Base-by-base conservation (phyloP, 2,888 invertebrate genomes). In the Odontocerum albicorne region DNA sequence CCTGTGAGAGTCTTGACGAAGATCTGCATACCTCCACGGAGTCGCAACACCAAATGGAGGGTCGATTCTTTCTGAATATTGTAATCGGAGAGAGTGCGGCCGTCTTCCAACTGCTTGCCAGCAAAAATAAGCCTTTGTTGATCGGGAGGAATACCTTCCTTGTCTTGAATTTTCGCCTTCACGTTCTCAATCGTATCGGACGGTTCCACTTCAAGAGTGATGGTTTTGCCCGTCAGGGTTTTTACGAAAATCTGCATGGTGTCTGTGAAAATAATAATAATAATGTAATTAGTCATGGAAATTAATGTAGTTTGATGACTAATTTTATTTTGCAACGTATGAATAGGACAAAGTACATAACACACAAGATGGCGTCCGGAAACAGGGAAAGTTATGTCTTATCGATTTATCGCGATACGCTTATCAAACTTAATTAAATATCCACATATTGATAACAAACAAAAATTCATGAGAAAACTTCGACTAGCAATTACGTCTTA, bases 11-110 rank as follows among this genome's bases (percentile, higher is more conserved):
- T 81, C 65, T 80, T 80, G 4, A 80, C 79, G 64, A 79, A 83
- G 63, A 86, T 85, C 68, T 86, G 84, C 71, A 86, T 85, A 63
- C 98, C 98, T 78, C 97, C 97, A 64, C 94, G 84, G 55, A 96
- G 83, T 65, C 96, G 84, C 61, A 94, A 77, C 66, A 92, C 92
- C 69, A 95, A 78, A 70, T 95, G 93, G 57, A 94, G 81, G 0
- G 94, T 94, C 0, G 92, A 92, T 73, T 94, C 92, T 72, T 95
- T 95, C 75, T 96, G 94, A 68, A 96, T 95, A 72, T 95, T 95
- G 74, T 95, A 95, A 70, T 96, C 96, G 0, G 90, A 91, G 19
- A 96, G 78, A 1, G 95, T 95, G 47, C 93, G 85, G 1, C 93
- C 96, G 83, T 96, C 96, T 77, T 96, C 96, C 67, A 96, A 74